Evolutionary conservation across 2,113 vertebrate species (phyloP).

Genomic region (Spea bombifrons): DNA sequence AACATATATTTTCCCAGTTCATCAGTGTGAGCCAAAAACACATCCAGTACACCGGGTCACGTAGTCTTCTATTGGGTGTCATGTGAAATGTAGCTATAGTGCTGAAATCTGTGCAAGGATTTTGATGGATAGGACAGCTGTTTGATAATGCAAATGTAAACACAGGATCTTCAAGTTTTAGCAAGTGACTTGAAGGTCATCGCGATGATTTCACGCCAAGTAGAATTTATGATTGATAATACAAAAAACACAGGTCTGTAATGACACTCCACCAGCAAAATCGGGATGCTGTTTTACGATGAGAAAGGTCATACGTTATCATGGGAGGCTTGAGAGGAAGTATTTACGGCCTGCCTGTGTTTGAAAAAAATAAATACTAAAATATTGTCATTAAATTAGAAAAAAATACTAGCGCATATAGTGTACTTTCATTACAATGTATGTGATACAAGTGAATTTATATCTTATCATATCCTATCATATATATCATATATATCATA

Average conservation of each 20-base stretch:
- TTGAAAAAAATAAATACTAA: background rate
- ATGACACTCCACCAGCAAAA: conserved; percentile 16
- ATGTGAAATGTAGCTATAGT: background rate
- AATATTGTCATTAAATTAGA: too few relatives aligned
- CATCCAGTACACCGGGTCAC: background rate
- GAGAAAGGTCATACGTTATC: conserved; percentile 43
- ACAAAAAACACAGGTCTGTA: conserved; percentile 32
- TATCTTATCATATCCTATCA: too few relatives aligned
- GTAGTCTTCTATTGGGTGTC: background rate
- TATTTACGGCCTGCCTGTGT: conserved; percentile 19
- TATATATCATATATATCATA: too few relatives aligned
- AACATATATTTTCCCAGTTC: background rate
- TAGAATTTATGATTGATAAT: conserved; percentile 41
- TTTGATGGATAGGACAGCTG: conserved; percentile 36
- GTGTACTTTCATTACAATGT: too few relatives aligned
- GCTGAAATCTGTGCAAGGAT: background rate
- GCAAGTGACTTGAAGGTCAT: conserved; percentile 40
- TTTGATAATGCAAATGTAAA: conserved; percentile 36
- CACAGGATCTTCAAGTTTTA: conserved; percentile 28
- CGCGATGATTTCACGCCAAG: conserved; percentile 15
- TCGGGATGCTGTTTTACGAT: conserved; percentile 26
- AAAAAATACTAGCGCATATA: too few relatives aligned
- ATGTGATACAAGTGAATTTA: too few relatives aligned
- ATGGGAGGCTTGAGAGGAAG: background rate
- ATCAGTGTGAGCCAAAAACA: background rate